phyloP scores from a whole-genome alignment of 2,113 vertebrate genomes.

The Pristiophorus japonicus region DNA sequence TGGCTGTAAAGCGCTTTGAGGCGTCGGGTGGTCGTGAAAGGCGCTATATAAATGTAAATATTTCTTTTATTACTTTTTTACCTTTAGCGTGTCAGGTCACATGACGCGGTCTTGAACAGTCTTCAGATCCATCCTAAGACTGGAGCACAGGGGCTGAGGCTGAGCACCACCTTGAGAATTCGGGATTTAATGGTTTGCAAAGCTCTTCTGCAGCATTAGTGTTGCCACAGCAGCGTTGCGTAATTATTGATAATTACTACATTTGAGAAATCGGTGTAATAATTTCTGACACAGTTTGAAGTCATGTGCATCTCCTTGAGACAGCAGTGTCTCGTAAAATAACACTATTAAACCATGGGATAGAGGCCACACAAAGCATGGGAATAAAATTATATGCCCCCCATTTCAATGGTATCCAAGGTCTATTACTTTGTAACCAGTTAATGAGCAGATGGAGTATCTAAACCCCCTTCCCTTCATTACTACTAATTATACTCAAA shows the following conservation, averaged over 20 bases:
- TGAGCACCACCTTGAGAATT: background rate
- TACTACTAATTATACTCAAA: slow-evolving; percentile 30
- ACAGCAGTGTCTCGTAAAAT: background rate
- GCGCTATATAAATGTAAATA: too few relatives aligned
- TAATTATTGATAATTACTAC: background rate
- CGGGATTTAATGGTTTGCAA: background rate
- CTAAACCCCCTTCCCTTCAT: background rate
- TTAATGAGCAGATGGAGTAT: background rate
- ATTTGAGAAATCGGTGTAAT: background rate
- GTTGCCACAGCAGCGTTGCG: too few relatives aligned
- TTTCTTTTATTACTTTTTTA: too few relatives aligned
- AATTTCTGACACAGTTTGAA: background rate
- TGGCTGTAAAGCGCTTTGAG: too few relatives aligned
- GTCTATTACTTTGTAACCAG: background rate
- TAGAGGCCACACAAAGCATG: background rate
- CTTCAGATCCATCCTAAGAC: background rate
- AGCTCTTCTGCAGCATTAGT: background rate
- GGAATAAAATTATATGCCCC: background rate
- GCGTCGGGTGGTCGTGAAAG: too few relatives aligned
- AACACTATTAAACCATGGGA: background rate
- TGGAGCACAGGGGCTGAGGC: background rate
- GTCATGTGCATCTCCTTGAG: background rate
- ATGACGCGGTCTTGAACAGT: background rate
- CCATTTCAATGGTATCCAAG: background rate
- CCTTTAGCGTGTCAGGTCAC: background rate